Evolutionary conservation across 2,797 vertebrate genomes (phyloP).

Genomic region (Dromococcyx pavoninus): DNA sequence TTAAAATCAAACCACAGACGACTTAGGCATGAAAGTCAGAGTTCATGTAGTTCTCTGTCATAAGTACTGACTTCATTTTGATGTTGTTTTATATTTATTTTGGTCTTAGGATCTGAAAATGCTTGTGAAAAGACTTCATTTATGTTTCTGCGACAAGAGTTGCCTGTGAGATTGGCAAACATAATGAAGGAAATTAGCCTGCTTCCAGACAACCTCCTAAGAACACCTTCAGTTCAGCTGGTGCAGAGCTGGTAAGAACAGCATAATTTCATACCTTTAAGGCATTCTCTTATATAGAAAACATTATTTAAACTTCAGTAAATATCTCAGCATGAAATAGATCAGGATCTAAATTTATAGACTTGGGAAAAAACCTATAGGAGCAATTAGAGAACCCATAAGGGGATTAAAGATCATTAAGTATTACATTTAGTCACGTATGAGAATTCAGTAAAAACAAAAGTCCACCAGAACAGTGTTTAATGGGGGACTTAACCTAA

Average conservation of each 20-base stretch:
- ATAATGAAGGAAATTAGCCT: constrained; percentile 98
- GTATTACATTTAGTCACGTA: not conserved
- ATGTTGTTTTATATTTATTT: not conserved
- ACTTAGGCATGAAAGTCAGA: not conserved
- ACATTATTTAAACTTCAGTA: not conserved
- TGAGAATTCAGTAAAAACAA: not conserved
- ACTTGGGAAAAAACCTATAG: not conserved
- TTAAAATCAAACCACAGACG: not conserved
- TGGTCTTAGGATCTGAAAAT: constrained; percentile 88
- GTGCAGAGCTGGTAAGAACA: constrained; percentile 91
- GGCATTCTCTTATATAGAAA: not conserved
- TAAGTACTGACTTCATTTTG: not conserved
- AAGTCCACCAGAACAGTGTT: not conserved
- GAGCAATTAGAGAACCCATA: not conserved
- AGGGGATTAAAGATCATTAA: not conserved
- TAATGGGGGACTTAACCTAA: not conserved
- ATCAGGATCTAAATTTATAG: not conserved
- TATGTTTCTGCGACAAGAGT: constrained; percentile 91
- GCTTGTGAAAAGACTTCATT: constrained; percentile 96
- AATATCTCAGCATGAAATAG: not conserved
- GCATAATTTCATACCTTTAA: not conserved
- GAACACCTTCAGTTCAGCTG: constrained; percentile 90
- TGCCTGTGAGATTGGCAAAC: constrained; percentile 93
- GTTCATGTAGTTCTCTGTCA: not conserved
- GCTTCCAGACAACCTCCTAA: constrained; percentile 92